Conservation (phyloP, 2,888 invertebrate species). For the Callyntrura sp. region DNA sequence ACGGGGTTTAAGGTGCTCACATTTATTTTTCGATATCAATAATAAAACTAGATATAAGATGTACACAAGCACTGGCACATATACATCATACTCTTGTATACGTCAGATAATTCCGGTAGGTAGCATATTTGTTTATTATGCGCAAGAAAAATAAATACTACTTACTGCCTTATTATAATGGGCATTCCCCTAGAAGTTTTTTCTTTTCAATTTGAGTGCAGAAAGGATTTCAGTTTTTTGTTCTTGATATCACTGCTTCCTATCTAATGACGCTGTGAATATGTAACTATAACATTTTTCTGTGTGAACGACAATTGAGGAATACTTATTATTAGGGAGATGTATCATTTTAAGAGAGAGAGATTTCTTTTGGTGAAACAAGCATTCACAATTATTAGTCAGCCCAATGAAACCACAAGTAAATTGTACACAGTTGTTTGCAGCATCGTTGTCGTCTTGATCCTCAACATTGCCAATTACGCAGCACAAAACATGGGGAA, state of each 20-base stretch:
- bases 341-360: slow-evolving; percentile 34
- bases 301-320: slow-evolving; percentile 29
- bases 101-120: not conserved
- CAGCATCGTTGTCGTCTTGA: slow-evolving; percentile 4
- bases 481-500: slow-evolving; percentile 42
- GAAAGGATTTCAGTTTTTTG: slow-evolving; percentile 20
- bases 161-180: not conserved
- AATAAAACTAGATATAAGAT: slow-evolving; percentile 39
- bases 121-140: not conserved
- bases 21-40: slow-evolving; percentile 38
- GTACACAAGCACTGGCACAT: no score
- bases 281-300: slow-evolving; percentile 44
- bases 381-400: not conserved
- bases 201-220: slow-evolving; percentile 21
- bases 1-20: slow-evolving; percentile 27
- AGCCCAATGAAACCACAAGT: slow-evolving; percentile 47
- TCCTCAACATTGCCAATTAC: slow-evolving; percentile 7
- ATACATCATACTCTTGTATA: not conserved
- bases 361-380: slow-evolving; percentile 25
- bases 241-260: slow-evolving; percentile 44
- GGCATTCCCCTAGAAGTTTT: slow-evolving; percentile 19
- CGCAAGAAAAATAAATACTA: not conserved
- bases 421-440: slow-evolving; percentile 42
- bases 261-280: not conserved
- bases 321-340: not conserved